phyloP scores from a whole-genome alignment of 1,140 invertebrate species.

The Catajapyx aquilonaris region DNA sequence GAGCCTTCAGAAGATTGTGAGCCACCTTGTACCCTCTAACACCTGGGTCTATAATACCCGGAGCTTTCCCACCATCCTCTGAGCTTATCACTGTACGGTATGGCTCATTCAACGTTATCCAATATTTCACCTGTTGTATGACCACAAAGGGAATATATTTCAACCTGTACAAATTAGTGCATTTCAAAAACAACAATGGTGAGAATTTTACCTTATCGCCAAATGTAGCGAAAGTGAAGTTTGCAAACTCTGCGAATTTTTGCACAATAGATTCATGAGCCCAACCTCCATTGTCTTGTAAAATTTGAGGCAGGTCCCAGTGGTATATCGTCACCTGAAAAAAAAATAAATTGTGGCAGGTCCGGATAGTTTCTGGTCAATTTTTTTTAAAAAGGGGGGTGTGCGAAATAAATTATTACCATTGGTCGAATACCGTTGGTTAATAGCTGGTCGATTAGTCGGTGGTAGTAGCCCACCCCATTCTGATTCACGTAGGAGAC shows the following conservation, averaged over 20 bases:
- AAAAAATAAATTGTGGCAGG: no score
- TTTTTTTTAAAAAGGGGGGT: no score
- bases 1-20: no score
- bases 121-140: constrained; percentile 9
- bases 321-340: constrained; percentile 20
- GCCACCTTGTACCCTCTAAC: no score
- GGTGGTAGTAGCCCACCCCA: constrained; percentile 14
- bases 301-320: constrained; percentile 16
- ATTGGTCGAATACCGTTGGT: constrained; percentile 11
- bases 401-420: constrained; percentile 11
- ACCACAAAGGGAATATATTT: background rate
- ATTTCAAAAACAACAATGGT: background rate
- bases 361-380: no score
- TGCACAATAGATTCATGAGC: constrained; percentile 8
- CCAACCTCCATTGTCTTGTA: constrained; percentile 13
- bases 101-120: constrained; percentile 15
- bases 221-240: constrained; percentile 11
- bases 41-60: no score
- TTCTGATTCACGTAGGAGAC: constrained; percentile 12
- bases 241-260: constrained; percentile 12
- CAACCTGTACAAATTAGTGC: background rate
- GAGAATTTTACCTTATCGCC: constrained; percentile 10
- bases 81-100: no score
- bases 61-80: no score
- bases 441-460: constrained; percentile 12